Evolutionary conservation across 2,888 invertebrate species (phyloP), one percentile per base, ranked within the genome.

Genomic region (Drosophila mulleri): DNA sequence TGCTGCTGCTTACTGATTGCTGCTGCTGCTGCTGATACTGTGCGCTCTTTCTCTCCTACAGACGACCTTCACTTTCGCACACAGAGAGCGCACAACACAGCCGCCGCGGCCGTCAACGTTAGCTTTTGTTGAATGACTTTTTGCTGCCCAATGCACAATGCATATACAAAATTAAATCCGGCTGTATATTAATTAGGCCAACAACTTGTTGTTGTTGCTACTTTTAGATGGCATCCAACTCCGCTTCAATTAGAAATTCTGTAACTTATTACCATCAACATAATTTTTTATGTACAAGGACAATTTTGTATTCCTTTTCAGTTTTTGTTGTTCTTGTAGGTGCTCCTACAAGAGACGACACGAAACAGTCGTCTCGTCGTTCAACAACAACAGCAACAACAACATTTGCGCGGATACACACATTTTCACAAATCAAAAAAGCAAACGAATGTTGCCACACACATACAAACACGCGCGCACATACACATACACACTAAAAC

Each of bases 351-450:
- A 60, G 69, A 56, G 45, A 50, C 64, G 41, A 75, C 65, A 32
- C 45, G 59, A 50, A 56, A 58, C 53, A 70, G 68, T 68, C 44
- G 52, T 53, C 57, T 73, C 57, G 45, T 58, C 71, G 67, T 63
- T 54, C 72, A 67, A 64, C 59, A 73, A 67, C 72, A 81, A 67
- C 67, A 78, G 37, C 70, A 78, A 78, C 73, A 72, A 75, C 73
- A 84, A 72, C 71, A 80, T 79, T 86, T 75, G 75, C 83, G 83
- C 75, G 81, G 86, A 86, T 89, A 86, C 86, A 86, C 86, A 86
- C 90, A 89, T 85, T 89, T 86, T 89, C 90, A 89, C 86, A 86
- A 86, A 88, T 88, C 88, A 89, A 86, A 87, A 85, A 83, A 73
- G 75, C 78, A 88, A 82, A 77, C 73, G 85, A 86, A 89, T 80